A percentile compares a stretch with the other conserved stretches of the same genome.
Evolutionary conservation across 2,888 invertebrate species (phyloP).

Genomic region (Cetonia aurata): DNA sequence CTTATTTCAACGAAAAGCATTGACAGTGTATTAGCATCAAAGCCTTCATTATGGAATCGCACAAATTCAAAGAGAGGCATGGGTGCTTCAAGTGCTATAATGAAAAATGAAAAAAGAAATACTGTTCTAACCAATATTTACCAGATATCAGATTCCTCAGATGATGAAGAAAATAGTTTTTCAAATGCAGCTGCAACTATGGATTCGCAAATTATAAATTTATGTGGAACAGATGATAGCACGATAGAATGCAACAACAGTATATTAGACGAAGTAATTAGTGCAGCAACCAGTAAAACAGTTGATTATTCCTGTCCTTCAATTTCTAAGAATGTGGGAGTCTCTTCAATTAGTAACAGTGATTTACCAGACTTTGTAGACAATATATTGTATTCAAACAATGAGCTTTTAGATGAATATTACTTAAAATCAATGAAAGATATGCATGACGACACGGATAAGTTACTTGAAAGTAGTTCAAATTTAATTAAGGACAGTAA

Average conservation of each 20-base stretch:
- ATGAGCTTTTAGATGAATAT: constrained; percentile 15
- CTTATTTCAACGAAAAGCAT: background rate
- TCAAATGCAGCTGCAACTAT: background rate
- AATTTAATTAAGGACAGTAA: constrained; percentile 15
- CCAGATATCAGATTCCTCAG: constrained; percentile 30
- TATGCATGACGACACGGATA: constrained; percentile 1
- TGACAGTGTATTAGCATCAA: background rate
- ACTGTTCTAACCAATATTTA: background rate
- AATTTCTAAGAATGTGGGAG: constrained; percentile 1
- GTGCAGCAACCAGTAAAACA: background rate
- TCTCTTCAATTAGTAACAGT: background rate
- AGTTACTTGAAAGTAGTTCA: constrained; percentile 11
- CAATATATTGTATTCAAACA: constrained; percentile 20
- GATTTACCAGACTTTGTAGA: constrained; percentile 22
- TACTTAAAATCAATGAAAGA: constrained; percentile 15
- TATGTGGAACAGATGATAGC: background rate
- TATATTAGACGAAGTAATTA: constrained; percentile 9
- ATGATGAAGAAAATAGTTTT: constrained; percentile 12
- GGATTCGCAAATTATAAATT: background rate
- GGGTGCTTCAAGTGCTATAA: background rate
- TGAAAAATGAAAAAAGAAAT: background rate
- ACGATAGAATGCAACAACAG: background rate
- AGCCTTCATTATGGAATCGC: background rate
- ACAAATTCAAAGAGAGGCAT: no score
- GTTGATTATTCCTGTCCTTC: constrained; percentile 4